These are phyloP conservation scores for Momotus momota DNA, from an alignment of 2,797 vertebrate genomes.

Conservation along the genomic window DNA sequence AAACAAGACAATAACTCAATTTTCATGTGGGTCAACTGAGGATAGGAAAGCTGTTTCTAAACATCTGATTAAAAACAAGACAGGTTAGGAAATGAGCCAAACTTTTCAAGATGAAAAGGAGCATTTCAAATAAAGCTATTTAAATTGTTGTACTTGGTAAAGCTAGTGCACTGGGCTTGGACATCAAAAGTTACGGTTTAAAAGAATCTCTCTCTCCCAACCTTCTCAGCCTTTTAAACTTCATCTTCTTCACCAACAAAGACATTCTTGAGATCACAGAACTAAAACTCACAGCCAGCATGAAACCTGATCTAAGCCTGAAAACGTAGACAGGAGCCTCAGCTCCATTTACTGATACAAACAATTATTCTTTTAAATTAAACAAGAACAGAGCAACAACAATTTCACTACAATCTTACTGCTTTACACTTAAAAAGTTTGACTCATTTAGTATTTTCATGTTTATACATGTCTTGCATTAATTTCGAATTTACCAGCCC, in stretches of 20 bases:
- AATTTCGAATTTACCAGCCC: conserved; percentile 20
- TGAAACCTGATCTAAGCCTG: conserved; percentile 67
- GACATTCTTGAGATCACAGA: conserved; percentile 71
- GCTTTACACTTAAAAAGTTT: conserved; percentile 51
- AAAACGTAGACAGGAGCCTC: conserved; percentile 43
- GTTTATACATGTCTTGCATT: background rate
- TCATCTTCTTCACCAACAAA: conserved; percentile 74
- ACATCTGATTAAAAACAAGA: conserved; percentile 40
- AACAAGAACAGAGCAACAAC: conserved; percentile 54
- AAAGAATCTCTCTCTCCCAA: conserved; percentile 54
- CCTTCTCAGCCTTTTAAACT: conserved; percentile 69
- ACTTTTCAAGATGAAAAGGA: conserved; percentile 72
- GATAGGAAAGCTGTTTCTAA: conserved; percentile 60
- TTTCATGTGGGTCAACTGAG: conserved; percentile 35
- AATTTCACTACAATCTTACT: conserved; percentile 45
- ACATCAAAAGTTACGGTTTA: conserved; percentile 77
- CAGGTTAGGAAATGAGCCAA: conserved; percentile 62
- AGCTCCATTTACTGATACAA: conserved; percentile 43
- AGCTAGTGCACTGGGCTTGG: conserved; percentile 58
- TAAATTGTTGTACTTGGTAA: conserved; percentile 61
- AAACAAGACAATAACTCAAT: conserved; percentile 43
- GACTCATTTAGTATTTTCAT: conserved; percentile 7
- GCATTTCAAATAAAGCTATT: conserved; percentile 63
- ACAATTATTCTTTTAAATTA: conserved; percentile 66
- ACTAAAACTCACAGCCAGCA: conserved; percentile 57